Conservation (phyloP, 2,113 vertebrate species). For the Pseudorhombus dupliciocellatus region DNA sequence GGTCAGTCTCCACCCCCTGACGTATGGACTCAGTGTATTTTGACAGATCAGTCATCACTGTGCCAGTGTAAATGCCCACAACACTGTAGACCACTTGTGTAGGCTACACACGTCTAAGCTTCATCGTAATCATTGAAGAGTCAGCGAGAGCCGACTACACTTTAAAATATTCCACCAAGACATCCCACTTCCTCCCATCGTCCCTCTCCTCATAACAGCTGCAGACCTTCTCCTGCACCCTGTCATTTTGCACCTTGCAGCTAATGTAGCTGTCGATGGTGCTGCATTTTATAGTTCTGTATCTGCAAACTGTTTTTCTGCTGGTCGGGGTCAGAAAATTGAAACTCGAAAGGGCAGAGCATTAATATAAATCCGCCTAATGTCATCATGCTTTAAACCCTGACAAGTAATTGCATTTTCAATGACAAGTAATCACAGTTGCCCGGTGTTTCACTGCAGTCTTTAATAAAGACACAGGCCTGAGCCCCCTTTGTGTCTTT, state of each 20-base stretch:
- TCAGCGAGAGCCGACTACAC: neutral
- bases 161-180: neutral
- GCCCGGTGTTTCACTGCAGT: neutral
- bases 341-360: neutral
- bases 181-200: neutral
- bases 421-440: neutral
- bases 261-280: neutral
- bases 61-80: too few species aligned
- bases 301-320: neutral
- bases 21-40: too few species aligned
- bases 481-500: neutral
- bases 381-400: neutral
- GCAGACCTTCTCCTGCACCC: neutral
- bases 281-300: neutral
- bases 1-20: too few species aligned
- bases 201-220: neutral
- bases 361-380: neutral
- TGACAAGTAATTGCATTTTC: neutral
- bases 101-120: too few species aligned
- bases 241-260: neutral
- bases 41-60: too few species aligned
- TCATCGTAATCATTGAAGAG: neutral
- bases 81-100: too few species aligned
- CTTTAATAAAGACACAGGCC: neutral
- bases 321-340: neutral